Percentiles rank a stretch among this genome's conserved stretches.
Evolutionary conservation across 2,113 vertebrate genomes (phyloP).

Genomic region (Mus pahari): DNA sequence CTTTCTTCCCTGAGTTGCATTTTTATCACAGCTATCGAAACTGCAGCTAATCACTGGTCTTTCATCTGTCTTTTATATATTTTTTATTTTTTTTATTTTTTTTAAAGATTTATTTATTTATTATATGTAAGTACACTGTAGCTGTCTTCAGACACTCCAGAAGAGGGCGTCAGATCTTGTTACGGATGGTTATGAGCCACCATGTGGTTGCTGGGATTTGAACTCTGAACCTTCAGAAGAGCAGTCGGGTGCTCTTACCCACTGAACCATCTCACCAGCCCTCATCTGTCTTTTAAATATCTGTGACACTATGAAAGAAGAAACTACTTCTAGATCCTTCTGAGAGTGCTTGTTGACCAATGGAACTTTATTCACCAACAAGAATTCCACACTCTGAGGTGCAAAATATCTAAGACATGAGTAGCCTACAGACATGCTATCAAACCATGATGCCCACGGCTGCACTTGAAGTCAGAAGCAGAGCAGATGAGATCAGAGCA

Average conservation of each 20-base stretch:
- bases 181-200: no score
- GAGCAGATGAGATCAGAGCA: background rate
- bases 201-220: no score
- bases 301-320: background rate
- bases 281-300: conserved; percentile 32
- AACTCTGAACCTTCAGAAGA: no score
- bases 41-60: background rate
- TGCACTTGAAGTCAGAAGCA: background rate
- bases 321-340: background rate
- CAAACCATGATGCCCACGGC: background rate
- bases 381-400: background rate
- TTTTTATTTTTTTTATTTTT: no score
- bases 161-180: no score
- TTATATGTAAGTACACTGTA: no score
- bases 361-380: background rate
- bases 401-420: background rate
- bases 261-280: no score
- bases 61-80: conserved; percentile 35
- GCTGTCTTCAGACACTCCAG: no score
- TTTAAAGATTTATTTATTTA: no score
- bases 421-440: background rate
- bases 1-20: background rate
- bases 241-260: no score
- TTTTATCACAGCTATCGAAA: background rate
- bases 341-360: background rate